Evolutionary conservation across 2,113 vertebrate species (phyloP).

Genomic region (Alligator mississippiensis): DNA sequence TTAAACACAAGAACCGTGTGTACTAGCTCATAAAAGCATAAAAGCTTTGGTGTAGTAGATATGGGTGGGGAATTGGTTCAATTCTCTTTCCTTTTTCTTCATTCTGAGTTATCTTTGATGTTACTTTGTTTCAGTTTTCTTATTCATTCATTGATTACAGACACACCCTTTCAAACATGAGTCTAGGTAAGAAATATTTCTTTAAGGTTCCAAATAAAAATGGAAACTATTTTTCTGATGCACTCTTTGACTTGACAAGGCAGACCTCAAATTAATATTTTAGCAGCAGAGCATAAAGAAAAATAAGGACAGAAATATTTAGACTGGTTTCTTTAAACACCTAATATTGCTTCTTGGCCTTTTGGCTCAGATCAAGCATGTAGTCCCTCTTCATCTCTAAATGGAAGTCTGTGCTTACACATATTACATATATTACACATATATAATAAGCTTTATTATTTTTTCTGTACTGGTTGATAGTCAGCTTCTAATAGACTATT

Average conservation of each 20-base stretch:
- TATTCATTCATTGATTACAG: neutral
- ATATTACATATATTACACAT: too few relatives aligned
- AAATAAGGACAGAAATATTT: neutral
- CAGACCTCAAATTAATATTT: neutral
- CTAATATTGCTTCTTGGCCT: too few relatives aligned
- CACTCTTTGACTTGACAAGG: neutral
- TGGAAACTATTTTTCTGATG: neutral
- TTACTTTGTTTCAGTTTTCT: neutral
- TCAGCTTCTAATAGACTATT: neutral
- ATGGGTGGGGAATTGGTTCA: neutral
- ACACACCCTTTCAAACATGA: neutral
- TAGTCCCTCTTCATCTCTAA: neutral
- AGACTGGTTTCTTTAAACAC: neutral
- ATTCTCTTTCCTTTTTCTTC: neutral
- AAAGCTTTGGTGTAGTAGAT: neutral
- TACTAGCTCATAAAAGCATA: neutral
- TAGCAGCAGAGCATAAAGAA: neutral
- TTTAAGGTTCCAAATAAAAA: neutral
- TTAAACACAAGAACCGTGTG: neutral
- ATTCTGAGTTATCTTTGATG: neutral
- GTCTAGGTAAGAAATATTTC: neutral
- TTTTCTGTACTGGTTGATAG: neutral
- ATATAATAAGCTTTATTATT: neutral
- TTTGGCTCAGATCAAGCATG: neutral
- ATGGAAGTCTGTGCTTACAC: neutral